These are phyloP conservation scores for Himalopsyche japonica DNA, from an alignment of 2,888 invertebrate species.

Conservation along the genomic window DNA sequence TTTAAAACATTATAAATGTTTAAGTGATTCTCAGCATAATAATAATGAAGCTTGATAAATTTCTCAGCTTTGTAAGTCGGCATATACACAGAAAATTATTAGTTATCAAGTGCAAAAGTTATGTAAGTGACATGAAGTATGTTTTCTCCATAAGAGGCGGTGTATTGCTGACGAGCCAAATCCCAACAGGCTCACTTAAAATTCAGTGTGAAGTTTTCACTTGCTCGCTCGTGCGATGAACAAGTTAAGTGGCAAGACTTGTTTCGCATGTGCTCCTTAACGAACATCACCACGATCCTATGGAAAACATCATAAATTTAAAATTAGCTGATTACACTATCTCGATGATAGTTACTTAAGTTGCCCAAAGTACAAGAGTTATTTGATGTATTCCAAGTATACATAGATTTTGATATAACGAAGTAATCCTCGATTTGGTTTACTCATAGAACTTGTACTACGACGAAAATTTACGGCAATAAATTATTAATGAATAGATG, in stretches of 20 bases:
- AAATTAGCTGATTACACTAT: not conserved
- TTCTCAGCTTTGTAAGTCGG: not conserved
- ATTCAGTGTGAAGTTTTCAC: slow-evolving; percentile 17
- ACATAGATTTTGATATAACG: not conserved
- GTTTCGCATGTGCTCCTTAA: not conserved
- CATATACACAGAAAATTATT: not conserved
- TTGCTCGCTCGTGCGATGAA: not conserved
- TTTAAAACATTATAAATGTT: too few relatives aligned
- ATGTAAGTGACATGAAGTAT: not conserved
- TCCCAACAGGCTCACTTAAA: slow-evolving; percentile 12
- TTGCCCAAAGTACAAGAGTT: not conserved
- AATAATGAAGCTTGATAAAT: not conserved
- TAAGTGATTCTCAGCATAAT: not conserved
- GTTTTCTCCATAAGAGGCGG: not conserved
- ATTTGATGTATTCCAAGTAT: not conserved
- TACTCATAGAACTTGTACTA: too few relatives aligned
- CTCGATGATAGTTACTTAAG: not conserved
- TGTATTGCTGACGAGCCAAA: not conserved
- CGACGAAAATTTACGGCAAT: too few relatives aligned
- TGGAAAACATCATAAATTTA: not conserved
- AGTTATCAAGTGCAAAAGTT: not conserved
- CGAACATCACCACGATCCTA: not conserved
- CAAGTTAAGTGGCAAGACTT: not conserved
- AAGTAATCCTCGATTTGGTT: not conserved
- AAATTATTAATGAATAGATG: too few relatives aligned